A percentile compares a stretch with the other conserved stretches of the same genome.
Evolutionary conservation across 2,888 invertebrate genomes (phyloP).

Genomic region (Polydesmus complanatus): DNA sequence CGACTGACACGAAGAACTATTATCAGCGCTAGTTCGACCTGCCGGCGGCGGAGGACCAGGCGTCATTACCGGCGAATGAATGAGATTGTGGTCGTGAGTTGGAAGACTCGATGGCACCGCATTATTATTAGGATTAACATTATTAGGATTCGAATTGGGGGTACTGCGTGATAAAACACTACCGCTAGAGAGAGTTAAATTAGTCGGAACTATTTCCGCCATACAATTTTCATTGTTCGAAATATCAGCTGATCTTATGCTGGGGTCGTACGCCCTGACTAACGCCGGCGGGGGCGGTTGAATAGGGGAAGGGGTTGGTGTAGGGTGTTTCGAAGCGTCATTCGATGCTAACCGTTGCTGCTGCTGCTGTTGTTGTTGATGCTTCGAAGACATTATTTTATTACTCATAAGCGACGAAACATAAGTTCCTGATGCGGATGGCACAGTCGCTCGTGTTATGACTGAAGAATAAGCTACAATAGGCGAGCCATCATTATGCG

Average conservation of each 20-base stretch:
- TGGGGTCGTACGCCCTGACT: not conserved
- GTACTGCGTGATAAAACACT: not conserved
- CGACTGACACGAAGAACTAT: not conserved
- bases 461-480: slow-evolving; percentile 17
- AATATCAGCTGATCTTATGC: slow-evolving; percentile 4
- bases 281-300: not conserved
- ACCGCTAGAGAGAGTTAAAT: slow-evolving; percentile 5
- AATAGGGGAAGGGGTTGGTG: slow-evolving; percentile 8
- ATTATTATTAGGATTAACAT: not conserved
- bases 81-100: slow-evolving; percentile 6
- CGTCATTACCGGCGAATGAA: slow-evolving; percentile 3
- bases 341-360: slow-evolving; percentile 3
- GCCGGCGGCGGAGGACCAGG: not conserved
- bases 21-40: slow-evolving; percentile 1
- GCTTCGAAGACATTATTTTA: slow-evolving; percentile 4
- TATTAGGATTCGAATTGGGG: not conserved
- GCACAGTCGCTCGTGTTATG: slow-evolving; percentile 14
- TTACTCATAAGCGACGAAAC: slow-evolving; percentile 5
- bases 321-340: not conserved
- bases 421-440: slow-evolving; percentile 9
- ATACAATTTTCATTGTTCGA: slow-evolving; percentile 1
- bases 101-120: not conserved
- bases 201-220: slow-evolving; percentile 8
- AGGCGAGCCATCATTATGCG: slow-evolving; percentile 9
- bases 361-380: not conserved